Conservation (phyloP, 1,140 invertebrate species). For the Conus ventricosus region DNA sequence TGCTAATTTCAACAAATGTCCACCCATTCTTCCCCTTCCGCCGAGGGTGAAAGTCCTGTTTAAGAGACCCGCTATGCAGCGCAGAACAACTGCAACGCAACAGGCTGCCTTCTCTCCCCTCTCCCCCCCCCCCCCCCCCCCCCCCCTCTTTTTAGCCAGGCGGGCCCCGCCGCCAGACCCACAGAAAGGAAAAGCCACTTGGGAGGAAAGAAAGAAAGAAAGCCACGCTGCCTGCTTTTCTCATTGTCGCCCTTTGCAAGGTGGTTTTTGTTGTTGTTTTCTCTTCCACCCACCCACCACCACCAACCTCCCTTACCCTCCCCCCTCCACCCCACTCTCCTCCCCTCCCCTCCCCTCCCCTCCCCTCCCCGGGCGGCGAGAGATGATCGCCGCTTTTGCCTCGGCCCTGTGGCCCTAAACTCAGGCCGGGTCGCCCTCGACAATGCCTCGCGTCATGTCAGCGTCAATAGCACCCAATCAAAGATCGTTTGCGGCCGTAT, state of each 20-base stretch:
- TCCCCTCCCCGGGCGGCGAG: too few relatives aligned
- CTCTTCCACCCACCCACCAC: too few relatives aligned
- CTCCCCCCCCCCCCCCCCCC: too few relatives aligned
- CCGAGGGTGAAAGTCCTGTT: not conserved
- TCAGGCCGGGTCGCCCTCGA: too few relatives aligned
- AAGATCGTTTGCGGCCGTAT: not conserved
- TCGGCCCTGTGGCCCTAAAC: too few relatives aligned
- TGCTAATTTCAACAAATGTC: constrained; percentile 27
- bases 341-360: too few relatives aligned
- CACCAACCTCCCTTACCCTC: too few relatives aligned
- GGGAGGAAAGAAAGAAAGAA: not conserved
- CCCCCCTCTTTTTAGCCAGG: too few relatives aligned
- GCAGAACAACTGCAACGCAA: not conserved
- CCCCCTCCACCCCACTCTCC: too few relatives aligned
- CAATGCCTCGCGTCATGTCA: not conserved
- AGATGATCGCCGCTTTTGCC: not conserved
- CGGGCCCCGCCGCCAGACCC: not conserved
- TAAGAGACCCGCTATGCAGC: not conserved
- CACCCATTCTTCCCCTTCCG: not conserved
- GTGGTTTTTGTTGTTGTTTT: too few relatives aligned
- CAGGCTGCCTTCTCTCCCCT: not conserved
- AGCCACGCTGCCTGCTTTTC: too few relatives aligned
- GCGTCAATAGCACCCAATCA: not conserved
- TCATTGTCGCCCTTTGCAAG: too few relatives aligned
- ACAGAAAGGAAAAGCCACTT: not conserved